These are phyloP conservation scores for Mastomys coucha DNA, from an alignment of 2,113 vertebrate species.

Conservation along the genomic window DNA sequence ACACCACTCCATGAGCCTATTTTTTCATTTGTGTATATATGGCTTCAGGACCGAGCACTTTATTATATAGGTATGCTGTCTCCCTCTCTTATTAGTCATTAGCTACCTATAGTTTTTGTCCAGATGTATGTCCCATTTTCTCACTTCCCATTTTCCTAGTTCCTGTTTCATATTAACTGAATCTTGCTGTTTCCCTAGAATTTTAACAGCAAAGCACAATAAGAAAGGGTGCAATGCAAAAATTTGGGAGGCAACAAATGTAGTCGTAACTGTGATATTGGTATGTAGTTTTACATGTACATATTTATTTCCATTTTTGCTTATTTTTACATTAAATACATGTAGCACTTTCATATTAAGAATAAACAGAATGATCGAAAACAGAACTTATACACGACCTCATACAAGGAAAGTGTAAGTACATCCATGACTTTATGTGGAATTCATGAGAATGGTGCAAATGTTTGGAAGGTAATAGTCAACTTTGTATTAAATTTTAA, in stretches of 20 bases:
- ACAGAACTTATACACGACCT: neutral
- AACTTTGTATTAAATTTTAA: neutral
- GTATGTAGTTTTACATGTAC: neutral
- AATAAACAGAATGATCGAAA: neutral
- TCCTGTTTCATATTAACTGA: neutral
- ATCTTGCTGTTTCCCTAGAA: neutral
- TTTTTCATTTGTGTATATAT: neutral
- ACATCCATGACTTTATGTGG: neutral
- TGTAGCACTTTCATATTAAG: neutral
- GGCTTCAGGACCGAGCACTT: neutral
- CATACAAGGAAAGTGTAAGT: neutral
- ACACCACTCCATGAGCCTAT: neutral
- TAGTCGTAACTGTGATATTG: neutral
- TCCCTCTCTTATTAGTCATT: no score
- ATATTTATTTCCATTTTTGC: neutral
- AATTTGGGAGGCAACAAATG: neutral
- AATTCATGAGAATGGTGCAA: neutral
- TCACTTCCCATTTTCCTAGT: neutral
- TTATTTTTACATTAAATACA: neutral
- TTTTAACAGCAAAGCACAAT: neutral
- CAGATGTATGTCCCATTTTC: neutral
- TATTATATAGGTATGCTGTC: no score
- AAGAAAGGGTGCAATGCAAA: neutral
- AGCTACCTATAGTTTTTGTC: neutral
- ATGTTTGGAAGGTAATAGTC: neutral